Percentiles rank a stretch among this genome's conserved stretches.
Evolutionary conservation across 2,797 vertebrate genomes (phyloP).

Genomic region (Chiloscyllium punctatum): DNA sequence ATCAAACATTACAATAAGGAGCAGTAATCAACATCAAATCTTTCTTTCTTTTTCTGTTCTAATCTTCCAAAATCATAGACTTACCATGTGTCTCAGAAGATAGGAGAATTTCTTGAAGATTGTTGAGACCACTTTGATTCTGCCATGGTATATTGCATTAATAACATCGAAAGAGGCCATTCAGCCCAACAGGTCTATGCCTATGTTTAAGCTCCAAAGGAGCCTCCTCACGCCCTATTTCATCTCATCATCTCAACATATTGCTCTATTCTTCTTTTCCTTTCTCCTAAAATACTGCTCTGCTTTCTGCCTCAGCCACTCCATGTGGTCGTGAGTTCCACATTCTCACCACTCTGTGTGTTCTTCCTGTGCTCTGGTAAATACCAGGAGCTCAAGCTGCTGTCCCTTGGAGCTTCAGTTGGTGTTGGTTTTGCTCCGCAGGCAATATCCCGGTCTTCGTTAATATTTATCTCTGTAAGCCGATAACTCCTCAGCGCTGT

Average conservation of each 20-base stretch:
- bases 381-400: slow-evolving; percentile 9
- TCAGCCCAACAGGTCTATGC: neutral
- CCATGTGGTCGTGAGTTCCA: neutral
- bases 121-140: neutral
- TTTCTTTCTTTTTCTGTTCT: neutral
- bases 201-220: neutral
- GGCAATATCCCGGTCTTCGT: neutral
- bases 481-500: neutral
- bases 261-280: neutral
- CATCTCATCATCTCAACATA: neutral
- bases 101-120: neutral
- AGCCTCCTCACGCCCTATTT: neutral
- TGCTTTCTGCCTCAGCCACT: neutral
- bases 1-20: neutral
- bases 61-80: neutral
- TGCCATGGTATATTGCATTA: neutral
- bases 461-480: slow-evolving; percentile 11
- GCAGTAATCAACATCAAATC: neutral
- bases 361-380: neutral
- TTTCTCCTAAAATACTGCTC: neutral
- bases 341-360: neutral
- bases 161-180: neutral
- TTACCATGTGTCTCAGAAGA: neutral
- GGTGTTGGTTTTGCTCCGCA: neutral
- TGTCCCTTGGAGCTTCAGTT: neutral